These are phyloP conservation scores for Heterodera carotae DNA, from an alignment of 1,140 invertebrate species.

Conservation along the genomic window DNA sequence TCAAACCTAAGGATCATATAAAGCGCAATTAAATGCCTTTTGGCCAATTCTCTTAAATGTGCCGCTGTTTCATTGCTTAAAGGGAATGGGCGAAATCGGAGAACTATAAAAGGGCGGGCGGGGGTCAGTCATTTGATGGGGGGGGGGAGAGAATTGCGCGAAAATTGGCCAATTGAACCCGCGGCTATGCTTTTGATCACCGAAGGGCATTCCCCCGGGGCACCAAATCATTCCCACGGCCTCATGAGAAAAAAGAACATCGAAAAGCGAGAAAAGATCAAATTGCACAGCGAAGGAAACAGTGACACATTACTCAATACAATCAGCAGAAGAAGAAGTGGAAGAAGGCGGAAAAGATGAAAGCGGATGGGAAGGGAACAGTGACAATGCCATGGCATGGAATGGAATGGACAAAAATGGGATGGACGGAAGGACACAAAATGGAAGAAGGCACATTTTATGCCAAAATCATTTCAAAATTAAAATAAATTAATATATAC, in stretches of 20 bases:
- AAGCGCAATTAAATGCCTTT: conserved; percentile 3
- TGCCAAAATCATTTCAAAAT: too few relatives aligned
- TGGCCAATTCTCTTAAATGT: background rate
- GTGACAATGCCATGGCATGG: background rate
- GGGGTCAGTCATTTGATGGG: background rate
- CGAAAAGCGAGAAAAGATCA: background rate
- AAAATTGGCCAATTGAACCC: conserved; percentile 3
- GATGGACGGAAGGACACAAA: too few relatives aligned
- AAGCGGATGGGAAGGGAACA: background rate
- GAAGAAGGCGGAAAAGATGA: background rate
- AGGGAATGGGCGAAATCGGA: conserved; percentile 2
- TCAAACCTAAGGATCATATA: background rate
- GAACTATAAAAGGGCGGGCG: background rate
- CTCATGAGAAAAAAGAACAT: background rate
- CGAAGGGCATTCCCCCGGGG: background rate
- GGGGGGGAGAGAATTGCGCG: background rate
- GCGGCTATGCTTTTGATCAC: background rate
- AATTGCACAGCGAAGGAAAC: background rate
- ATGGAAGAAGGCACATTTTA: too few relatives aligned
- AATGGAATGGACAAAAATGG: too few relatives aligned
- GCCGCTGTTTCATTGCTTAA: background rate
- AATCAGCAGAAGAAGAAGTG: background rate
- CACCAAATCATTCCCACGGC: background rate
- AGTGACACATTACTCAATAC: background rate
- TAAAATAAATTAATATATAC: too few relatives aligned